These are phyloP conservation scores for Anagyrus pseudococci DNA, from an alignment of 2,888 invertebrate species.

Conservation along the genomic window DNA sequence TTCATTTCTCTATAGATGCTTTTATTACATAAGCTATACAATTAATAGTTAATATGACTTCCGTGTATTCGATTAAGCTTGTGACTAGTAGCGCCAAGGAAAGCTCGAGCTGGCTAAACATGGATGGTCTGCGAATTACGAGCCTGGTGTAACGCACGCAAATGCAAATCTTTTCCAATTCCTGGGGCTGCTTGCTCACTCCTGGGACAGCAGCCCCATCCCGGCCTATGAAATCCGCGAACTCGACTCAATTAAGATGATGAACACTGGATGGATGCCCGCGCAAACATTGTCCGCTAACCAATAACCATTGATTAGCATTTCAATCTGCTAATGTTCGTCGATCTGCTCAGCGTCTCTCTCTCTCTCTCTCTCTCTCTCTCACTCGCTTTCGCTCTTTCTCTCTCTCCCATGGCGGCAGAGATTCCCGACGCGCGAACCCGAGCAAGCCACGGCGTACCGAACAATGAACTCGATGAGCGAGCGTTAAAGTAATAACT, in stretches of 20 bases:
- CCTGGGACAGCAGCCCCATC: conserved; percentile 6
- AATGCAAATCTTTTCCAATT: conserved; percentile 36
- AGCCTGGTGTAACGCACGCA: neutral
- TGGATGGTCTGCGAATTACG: neutral
- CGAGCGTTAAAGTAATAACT: conserved; percentile 31
- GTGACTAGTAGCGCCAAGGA: too few species aligned
- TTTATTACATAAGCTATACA: too few species aligned
- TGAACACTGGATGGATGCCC: conserved; percentile 50
- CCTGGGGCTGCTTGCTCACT: conserved; percentile 1
- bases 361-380: too few species aligned
- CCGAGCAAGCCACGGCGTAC: too few species aligned
- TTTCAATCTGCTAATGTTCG: conserved; percentile 55
- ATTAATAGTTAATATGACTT: too few species aligned
- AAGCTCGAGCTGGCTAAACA: neutral
- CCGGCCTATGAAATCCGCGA: conserved; percentile 42
- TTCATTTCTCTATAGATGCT: too few species aligned
- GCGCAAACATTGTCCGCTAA: conserved; percentile 53
- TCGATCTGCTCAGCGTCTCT: too few species aligned
- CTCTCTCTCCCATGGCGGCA: neutral
- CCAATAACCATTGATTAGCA: conserved; percentile 56
- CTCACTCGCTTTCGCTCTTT: too few species aligned
- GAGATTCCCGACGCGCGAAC: too few species aligned
- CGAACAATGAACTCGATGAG: neutral
- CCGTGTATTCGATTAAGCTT: too few species aligned
- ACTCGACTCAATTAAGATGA: conserved; percentile 55